phyloP scores from a whole-genome alignment of 2,888 invertebrate genomes.

The Drosophila stalkeri region DNA sequence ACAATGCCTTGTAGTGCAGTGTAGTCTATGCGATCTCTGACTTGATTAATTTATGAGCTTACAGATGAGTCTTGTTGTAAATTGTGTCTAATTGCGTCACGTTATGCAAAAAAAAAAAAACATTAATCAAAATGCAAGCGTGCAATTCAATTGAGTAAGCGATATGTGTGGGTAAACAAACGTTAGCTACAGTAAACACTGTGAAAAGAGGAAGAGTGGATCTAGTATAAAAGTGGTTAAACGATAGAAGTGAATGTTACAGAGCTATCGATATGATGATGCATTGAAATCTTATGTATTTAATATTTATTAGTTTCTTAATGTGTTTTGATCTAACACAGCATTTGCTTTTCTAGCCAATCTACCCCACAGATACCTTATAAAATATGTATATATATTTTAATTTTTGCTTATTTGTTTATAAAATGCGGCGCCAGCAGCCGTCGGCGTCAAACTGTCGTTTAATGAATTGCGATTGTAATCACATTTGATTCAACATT shows the following conservation, averaged over 20 bases:
- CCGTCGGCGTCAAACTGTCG: constrained; percentile 52
- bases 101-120: constrained; percentile 37
- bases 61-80: constrained; percentile 48
- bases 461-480: constrained; percentile 38
- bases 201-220: neutral
- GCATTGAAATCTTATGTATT: neutral
- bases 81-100: constrained; percentile 52
- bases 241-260: neutral
- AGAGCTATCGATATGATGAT: neutral
- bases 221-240: neutral
- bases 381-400: neutral
- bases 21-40: constrained; percentile 11
- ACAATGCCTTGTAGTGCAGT: neutral
- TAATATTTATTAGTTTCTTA: neutral
- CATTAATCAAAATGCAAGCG: constrained; percentile 25
- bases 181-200: constrained; percentile 1
- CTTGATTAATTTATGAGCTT: constrained; percentile 46
- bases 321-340: no score
- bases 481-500: constrained; percentile 60
- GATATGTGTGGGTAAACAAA: neutral
- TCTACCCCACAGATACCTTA: neutral
- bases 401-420: constrained; percentile 31
- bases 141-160: constrained; percentile 5
- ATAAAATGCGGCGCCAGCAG: constrained; percentile 57
- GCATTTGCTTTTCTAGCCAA: neutral